Percentiles rank a stretch among this genome's conserved stretches.
phyloP scores from a whole-genome alignment of 2,113 vertebrate species.

The Abramis brama region DNA sequence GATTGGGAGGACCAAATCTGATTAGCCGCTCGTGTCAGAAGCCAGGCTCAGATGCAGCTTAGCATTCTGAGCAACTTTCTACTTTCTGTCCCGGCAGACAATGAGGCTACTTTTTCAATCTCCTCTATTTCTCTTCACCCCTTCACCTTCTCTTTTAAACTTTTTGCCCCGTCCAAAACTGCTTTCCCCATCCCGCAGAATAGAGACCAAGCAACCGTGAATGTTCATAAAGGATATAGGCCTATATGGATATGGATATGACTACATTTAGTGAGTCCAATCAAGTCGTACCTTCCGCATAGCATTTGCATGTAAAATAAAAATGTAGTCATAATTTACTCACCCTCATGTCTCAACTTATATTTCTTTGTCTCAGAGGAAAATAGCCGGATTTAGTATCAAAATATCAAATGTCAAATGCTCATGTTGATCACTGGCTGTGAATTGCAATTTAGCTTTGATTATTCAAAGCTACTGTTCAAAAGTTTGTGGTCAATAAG shows the following conservation, averaged over 20 bases:
- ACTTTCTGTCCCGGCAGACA: constrained; percentile 86
- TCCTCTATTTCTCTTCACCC: constrained; percentile 45
- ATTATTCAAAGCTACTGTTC: not conserved
- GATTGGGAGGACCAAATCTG: constrained; percentile 98
- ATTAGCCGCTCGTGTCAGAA: constrained; percentile 99
- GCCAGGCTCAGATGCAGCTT: constrained; percentile 96
- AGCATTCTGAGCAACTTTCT: constrained; percentile 93
- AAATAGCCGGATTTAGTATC: not conserved
- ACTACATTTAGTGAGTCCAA: not conserved
- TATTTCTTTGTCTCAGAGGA: not conserved
- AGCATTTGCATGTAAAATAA: not conserved
- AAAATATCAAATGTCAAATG: not conserved
- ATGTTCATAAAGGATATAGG: not conserved
- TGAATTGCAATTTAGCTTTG: not conserved
- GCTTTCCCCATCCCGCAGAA: not conserved
- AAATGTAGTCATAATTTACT: not conserved
- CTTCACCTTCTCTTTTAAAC: constrained; percentile 25
- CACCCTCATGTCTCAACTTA: not conserved
- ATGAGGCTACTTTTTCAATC: constrained; percentile 84
- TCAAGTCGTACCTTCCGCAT: not conserved
- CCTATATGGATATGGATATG: not conserved
- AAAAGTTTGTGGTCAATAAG: not conserved
- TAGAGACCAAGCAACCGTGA: not conserved
- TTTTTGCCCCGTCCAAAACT: not conserved
- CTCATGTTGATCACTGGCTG: not conserved